Evolutionary conservation across 1,140 invertebrate species (phyloP), one percentile per base, ranked within the genome.

Genomic region (Rhynchophorus ferrugineus): DNA sequence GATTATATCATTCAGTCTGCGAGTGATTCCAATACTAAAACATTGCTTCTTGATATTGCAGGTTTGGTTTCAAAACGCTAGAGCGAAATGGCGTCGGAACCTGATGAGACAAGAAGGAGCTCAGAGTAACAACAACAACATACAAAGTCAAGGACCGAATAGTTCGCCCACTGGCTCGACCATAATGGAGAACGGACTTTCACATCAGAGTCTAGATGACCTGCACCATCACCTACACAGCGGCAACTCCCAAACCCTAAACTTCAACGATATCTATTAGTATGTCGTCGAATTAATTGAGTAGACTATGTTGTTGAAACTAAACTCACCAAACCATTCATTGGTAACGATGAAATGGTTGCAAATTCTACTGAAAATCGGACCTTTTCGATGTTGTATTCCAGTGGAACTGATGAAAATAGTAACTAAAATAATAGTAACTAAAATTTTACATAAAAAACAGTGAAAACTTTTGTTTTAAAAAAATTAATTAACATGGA

Each of bases 31-130:
- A 29, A 29, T 29, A 29, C 11, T 6, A 6, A 29, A 6, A 29
- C n/a, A 21, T 2, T 20, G 14, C 16, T 9, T 19, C 7, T 38
- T 41, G 20, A n/a, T 20, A 18, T 38, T 51, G 45, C 67, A 97
- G 93, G 93, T 98, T 1, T 97, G 93, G 94, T 98, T 98, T 70
- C 94, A 98, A 81, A 98, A 97, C 70, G 93, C 93, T 0, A 73
- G 94, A 53, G 94, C 94, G 18, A 97, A 98, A 78, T 95, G 91
- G 85, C 78, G 94, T 61, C 78, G 92, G 19, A 88, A 89, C 63
- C 78, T 87, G 61, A 84, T 88, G 80, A 68, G 85, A 16, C 85
- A 87, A 65, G 86, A 89, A 64, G 72, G 71, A 11, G 58, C 64
- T 46, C 63, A 55, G 61, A 63, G 53, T 63, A 70, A 65, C 49